Evolutionary conservation across 2,888 invertebrate genomes (phyloP), one percentile per base, ranked within the genome.

Genomic region (Criorhina ranunculi): DNA sequence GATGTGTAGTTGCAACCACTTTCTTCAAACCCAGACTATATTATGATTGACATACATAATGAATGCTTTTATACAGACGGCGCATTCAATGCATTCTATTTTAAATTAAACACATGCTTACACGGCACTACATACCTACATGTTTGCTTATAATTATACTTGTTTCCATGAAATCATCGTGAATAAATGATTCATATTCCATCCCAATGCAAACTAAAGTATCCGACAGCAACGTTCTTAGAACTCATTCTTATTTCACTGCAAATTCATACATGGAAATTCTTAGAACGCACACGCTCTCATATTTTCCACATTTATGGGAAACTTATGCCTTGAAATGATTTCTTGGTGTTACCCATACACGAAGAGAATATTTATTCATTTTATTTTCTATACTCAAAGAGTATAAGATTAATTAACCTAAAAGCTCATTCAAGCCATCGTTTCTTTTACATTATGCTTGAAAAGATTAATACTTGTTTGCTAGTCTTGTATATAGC

Each of bases 341-440:
- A 9, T 29, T 51, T 51, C 24, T 51, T 51, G 29, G 24, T 11
- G 19, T 49, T 49, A 24, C 9, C n/a, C 5, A 24, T 24, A 51
- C n/a, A 51, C n/a, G 5, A 51, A 51, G 12, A 51, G 29, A 51
- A 29, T 51, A 29, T 46, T 29, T 51, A 29, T 51, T 51, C 49
- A 51, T 51, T 51, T 51, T 6, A 12, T 17, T 8, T 8, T 17
- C 24, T 51, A 46, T 24, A 46, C 49, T 29, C 5, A 29, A 51
- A 29, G 17, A 51, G n/a, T 24, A 11, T n/a, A 11, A 0, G 3
- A 3, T 1, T 51, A 24, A 51, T 51, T 51, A n/a, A 12, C 24
- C 49, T 51, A 51, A 4, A 51, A 51, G 29, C 7, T n/a, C 49
- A 51, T 29, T 31, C 6, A 51, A 29, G 12, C 51, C 11, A 8